Conservation (phyloP, 2,113 vertebrate genomes). For the Centropus unirufus region DNA sequence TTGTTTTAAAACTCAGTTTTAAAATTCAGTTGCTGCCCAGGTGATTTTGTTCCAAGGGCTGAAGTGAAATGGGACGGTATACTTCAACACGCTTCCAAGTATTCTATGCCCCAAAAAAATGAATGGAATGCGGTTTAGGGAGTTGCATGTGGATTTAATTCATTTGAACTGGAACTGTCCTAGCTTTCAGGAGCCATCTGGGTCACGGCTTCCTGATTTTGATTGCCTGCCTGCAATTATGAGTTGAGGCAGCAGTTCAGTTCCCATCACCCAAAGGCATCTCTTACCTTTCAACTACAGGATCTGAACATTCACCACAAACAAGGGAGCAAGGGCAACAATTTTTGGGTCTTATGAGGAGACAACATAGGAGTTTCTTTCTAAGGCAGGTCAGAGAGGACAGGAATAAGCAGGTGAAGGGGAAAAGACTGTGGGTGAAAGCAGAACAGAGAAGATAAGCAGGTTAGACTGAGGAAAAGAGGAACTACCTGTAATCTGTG, state of each 20-base stretch:
- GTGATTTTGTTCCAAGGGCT: not conserved
- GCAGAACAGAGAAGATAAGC: not conserved
- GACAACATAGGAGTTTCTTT: not conserved
- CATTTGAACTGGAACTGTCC: not conserved
- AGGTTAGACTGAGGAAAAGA: not conserved
- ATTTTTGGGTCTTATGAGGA: not conserved
- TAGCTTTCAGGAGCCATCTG: not conserved
- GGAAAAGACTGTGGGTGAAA: slow-evolving; percentile 25
- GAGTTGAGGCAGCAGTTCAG: not conserved
- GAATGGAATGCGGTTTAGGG: not conserved
- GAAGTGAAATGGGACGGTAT: not conserved
- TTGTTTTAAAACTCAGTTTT: not conserved
- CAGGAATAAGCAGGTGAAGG: not conserved
- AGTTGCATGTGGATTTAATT: not conserved
- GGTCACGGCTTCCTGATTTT: not conserved
- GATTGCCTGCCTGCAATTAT: not conserved
- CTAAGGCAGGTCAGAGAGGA: not conserved
- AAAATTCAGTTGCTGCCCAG: not conserved
- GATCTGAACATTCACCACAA: not conserved
- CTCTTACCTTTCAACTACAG: not conserved
- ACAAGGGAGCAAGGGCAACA: not conserved
- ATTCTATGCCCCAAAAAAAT: not conserved
- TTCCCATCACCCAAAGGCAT: not conserved
- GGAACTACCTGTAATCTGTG: not conserved
- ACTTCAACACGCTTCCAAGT: not conserved